Conservation (phyloP, 2,113 vertebrate species). For the Oryzias woworae region DNA sequence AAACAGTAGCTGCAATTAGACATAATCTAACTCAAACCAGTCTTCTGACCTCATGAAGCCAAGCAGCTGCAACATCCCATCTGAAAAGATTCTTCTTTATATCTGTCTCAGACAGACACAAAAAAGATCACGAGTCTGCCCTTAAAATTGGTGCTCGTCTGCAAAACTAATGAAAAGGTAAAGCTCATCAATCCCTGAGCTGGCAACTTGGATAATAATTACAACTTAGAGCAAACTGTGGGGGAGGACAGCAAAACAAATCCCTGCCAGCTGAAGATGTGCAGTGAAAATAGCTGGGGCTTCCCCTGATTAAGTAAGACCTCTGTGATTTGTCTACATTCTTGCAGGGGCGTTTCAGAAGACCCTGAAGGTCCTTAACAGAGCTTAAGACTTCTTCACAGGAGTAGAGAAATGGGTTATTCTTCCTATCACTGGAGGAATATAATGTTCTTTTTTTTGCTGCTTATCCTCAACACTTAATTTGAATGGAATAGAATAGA, state of each 20-base stretch:
- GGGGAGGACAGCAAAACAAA: constrained; percentile 61
- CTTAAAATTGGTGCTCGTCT: constrained; percentile 52
- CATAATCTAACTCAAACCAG: neutral
- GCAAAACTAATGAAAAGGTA: constrained; percentile 54
- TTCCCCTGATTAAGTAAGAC: constrained; percentile 11
- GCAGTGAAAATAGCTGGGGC: constrained; percentile 38
- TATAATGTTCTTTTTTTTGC: too few relatives aligned
- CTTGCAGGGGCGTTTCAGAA: neutral
- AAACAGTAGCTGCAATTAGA: constrained; percentile 1
- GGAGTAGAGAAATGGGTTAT: neutral
- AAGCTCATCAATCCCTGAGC: constrained; percentile 43
- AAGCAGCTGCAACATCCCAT: neutral
- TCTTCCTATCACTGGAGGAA: too few relatives aligned
- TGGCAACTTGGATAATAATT: constrained; percentile 65
- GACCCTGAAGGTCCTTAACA: constrained; percentile 5
- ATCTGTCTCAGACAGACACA: constrained; percentile 12
- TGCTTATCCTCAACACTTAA: too few relatives aligned
- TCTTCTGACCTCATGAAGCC: constrained; percentile 8
- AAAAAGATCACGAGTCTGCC: constrained; percentile 18
- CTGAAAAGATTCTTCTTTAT: neutral
- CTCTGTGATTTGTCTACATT: constrained; percentile 14
- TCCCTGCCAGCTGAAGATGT: constrained; percentile 44
- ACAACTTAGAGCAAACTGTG: constrained; percentile 43
- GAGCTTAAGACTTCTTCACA: neutral
- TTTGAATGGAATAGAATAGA: too few relatives aligned